Percentiles rank a stretch among this genome's conserved stretches.
These are phyloP conservation scores for Helostoma temminkii DNA, from an alignment of 2,797 vertebrate species.

Conservation along the genomic window DNA sequence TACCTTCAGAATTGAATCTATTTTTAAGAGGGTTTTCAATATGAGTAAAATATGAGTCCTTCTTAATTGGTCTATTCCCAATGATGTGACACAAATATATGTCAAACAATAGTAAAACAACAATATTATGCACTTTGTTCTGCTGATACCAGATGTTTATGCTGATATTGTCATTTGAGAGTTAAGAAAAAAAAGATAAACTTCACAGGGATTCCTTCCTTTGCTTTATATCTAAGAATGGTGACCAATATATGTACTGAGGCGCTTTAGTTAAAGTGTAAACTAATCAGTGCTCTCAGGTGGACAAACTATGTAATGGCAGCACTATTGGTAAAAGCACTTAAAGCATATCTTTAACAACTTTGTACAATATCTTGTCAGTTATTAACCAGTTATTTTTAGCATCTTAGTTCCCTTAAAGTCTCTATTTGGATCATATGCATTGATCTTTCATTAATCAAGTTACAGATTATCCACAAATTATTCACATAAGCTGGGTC, in stretches of 20 bases:
- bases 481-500: not conserved
- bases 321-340: not conserved
- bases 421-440: too few relatives aligned
- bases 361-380: not conserved
- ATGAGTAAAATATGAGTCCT: not conserved
- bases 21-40: not conserved
- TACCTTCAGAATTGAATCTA: slow-evolving; percentile 9
- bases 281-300: not conserved
- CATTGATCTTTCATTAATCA: too few relatives aligned
- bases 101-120: too few relatives aligned
- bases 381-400: not conserved
- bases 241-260: not conserved
- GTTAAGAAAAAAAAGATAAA: too few relatives aligned
- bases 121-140: not conserved
- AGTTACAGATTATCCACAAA: not conserved
- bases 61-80: not conserved
- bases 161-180: too few relatives aligned
- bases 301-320: not conserved
- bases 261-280: not conserved
- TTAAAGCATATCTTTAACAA: not conserved
- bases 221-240: not conserved
- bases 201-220: not conserved
- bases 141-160: too few relatives aligned
- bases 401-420: too few relatives aligned
- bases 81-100: not conserved